Evolutionary conservation across 2,888 invertebrate species (phyloP).

Genomic region (Erebia epiphron): DNA sequence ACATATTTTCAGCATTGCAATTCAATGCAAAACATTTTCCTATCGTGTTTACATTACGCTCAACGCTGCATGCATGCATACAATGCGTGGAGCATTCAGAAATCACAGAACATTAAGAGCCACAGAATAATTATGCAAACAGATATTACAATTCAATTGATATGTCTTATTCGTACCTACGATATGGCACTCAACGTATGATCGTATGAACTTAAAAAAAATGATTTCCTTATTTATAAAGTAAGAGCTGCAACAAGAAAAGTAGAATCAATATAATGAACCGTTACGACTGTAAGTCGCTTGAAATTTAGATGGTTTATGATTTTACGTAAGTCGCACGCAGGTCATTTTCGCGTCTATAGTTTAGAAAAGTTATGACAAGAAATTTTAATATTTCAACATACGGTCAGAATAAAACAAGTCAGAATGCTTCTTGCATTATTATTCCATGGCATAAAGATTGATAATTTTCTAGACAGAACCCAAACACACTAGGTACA

Average conservation of each 20-base stretch:
- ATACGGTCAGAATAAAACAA: background rate
- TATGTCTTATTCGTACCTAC: background rate
- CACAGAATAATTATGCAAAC: conserved; percentile 19
- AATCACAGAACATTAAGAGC: conserved; percentile 18
- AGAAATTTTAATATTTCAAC: background rate
- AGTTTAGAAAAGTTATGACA: no score
- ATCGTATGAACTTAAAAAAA: background rate
- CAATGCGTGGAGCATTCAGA: conserved; percentile 11
- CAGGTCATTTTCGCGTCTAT: no score
- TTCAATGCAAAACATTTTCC: conserved; percentile 13
- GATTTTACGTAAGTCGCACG: no score
- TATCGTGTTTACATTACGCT: conserved; percentile 4
- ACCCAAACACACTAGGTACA: background rate
- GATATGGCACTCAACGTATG: background rate
- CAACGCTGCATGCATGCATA: conserved; percentile 7
- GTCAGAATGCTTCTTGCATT: background rate
- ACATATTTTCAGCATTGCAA: conserved; percentile 14
- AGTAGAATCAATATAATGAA: background rate
- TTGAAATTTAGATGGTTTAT: background rate
- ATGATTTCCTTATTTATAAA: no score
- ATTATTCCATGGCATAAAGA: conserved; percentile 4
- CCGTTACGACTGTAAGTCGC: background rate
- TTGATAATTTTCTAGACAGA: background rate
- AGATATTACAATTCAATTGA: background rate
- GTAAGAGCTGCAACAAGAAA: no score